A percentile compares a stretch with the other conserved stretches of the same genome.
Evolutionary conservation across 2,888 invertebrate species (phyloP).

Genomic region (Dusona sp.): DNA sequence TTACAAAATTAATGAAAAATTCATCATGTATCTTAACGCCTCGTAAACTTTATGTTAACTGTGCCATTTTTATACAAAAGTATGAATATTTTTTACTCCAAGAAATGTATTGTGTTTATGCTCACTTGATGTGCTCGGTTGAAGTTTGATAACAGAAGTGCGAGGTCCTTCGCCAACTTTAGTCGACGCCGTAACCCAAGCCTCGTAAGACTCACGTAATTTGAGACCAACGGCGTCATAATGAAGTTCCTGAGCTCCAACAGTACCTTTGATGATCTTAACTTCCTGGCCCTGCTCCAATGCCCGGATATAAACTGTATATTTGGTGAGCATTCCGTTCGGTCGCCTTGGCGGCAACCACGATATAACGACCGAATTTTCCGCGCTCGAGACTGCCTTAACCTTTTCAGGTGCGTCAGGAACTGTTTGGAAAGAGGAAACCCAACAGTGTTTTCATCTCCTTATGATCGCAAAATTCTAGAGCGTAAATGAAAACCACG

Average conservation of each 20-base stretch:
- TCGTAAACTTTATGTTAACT: no score
- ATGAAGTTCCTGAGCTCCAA: slow-evolving; percentile 85
- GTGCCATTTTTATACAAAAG: not conserved
- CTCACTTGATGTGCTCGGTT: slow-evolving; percentile 84
- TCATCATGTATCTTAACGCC: no score
- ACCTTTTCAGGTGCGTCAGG: slow-evolving; percentile 88
- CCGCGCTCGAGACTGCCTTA: slow-evolving; percentile 87
- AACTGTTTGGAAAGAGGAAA: slow-evolving; percentile 80
- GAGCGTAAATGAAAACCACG: not conserved
- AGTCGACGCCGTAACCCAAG: slow-evolving; percentile 88
- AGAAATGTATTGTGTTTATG: slow-evolving; percentile 4
- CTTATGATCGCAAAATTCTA: not conserved
- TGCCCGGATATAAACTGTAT: slow-evolving; percentile 87
- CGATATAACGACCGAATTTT: slow-evolving; percentile 87
- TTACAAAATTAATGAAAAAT: no score
- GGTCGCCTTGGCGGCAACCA: slow-evolving; percentile 88
- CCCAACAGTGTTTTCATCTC: not conserved
- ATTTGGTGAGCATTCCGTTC: slow-evolving; percentile 88
- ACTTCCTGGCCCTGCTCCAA: slow-evolving; percentile 86
- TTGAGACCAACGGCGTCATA: slow-evolving; percentile 86
- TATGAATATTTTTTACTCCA: not conserved
- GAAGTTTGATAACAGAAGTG: slow-evolving; percentile 86
- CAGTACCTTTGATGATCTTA: slow-evolving; percentile 84
- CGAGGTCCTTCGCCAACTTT: slow-evolving; percentile 87
- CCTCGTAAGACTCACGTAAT: slow-evolving; percentile 86